Percentiles rank a stretch among this genome's conserved stretches.
phyloP scores from a whole-genome alignment of 2,888 invertebrate species.

The Hirudinaria manillensis region DNA sequence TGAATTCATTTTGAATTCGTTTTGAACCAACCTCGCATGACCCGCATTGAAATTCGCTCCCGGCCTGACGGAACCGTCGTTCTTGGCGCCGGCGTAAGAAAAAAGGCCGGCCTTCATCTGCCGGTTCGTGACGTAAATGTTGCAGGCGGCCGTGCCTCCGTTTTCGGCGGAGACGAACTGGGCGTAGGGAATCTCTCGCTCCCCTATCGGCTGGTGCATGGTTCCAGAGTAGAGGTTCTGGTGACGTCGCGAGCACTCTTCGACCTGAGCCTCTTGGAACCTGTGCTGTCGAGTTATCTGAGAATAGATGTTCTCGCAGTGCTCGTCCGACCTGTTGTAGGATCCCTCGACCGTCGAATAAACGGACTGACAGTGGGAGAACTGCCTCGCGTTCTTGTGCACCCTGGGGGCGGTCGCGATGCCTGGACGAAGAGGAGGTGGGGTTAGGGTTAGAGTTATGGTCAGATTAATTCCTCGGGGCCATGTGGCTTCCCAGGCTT shows the following conservation, averaged over 20 bases:
- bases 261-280: neutral
- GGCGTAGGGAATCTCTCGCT: conserved; percentile 22
- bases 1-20: too few species aligned
- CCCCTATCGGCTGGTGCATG: conserved; percentile 33
- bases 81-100: conserved; percentile 8
- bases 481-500: too few species aligned
- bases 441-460: too few species aligned
- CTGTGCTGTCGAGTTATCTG: conserved; percentile 20
- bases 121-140: conserved; percentile 13
- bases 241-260: conserved; percentile 1
- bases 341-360: neutral
- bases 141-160: conserved; percentile 13
- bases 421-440: conserved; percentile 5
- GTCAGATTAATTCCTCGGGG: too few species aligned
- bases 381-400: conserved; percentile 38
- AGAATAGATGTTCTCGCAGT: conserved; percentile 31
- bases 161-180: conserved; percentile 26
- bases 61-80: neutral
- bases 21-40: neutral
- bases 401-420: conserved; percentile 44
- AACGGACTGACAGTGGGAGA: conserved; percentile 33
- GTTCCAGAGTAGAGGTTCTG: conserved; percentile 17
- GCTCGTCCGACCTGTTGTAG: conserved; percentile 4
- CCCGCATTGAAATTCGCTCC: neutral
- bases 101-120: neutral